These are phyloP conservation scores for Thryonomys swinderianus DNA, from an alignment of 2,113 vertebrate species.

Conservation along the genomic window DNA sequence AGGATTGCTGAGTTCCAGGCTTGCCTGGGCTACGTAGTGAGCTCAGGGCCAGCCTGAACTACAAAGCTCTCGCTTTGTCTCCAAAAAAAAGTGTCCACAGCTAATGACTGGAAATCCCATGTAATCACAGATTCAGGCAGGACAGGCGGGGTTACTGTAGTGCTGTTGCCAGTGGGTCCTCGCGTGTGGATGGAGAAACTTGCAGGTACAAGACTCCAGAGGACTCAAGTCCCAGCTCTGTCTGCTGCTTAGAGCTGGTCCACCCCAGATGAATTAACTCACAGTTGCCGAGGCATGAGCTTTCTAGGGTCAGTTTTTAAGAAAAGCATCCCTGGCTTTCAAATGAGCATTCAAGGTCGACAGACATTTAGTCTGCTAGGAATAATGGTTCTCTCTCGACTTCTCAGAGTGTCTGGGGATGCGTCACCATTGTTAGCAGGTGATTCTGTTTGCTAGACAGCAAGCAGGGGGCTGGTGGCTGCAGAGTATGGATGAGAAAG, in stretches of 20 bases:
- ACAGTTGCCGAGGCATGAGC: background rate
- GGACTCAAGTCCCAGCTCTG: background rate
- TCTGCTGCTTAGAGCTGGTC: background rate
- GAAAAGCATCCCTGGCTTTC: background rate
- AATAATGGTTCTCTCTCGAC: background rate
- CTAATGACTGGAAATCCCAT: background rate
- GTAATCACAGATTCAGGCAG: background rate
- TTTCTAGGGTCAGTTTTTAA: background rate
- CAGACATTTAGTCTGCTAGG: background rate
- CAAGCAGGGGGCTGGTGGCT: background rate
- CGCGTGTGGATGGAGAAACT: background rate
- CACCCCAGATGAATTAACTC: background rate
- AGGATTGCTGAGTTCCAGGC: too few species aligned
- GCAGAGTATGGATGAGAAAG: background rate
- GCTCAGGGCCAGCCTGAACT: too few species aligned
- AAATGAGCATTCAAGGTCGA: background rate
- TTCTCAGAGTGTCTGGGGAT: background rate
- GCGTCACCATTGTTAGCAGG: background rate
- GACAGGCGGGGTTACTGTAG: background rate
- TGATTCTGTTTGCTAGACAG: background rate
- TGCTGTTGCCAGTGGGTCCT: background rate
- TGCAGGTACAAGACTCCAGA: background rate
- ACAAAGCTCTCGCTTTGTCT: too few species aligned
- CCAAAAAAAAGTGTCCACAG: too few species aligned
- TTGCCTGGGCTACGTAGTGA: too few species aligned